Evolutionary conservation across 2,797 vertebrate species (phyloP).

Genomic region (Esox masquinongy): DNA sequence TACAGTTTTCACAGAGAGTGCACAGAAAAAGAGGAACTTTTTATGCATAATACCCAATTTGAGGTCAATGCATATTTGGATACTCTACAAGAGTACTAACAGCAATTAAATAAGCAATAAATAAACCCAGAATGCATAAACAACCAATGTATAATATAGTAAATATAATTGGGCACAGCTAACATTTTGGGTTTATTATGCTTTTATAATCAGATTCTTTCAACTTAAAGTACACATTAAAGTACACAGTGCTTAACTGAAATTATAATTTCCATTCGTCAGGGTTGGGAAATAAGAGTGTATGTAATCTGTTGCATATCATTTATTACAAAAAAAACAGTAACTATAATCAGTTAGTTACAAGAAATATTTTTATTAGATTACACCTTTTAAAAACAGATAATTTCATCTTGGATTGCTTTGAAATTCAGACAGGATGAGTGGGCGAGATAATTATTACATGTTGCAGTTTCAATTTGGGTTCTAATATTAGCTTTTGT

Average conservation of each 20-base stretch:
- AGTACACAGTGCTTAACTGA: too few species aligned
- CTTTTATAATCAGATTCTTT: constrained; percentile 20
- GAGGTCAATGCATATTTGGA: constrained; percentile 41
- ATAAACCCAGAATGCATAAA: constrained; percentile 52
- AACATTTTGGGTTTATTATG: constrained; percentile 44
- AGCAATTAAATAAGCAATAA: constrained; percentile 49
- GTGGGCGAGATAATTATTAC: too few species aligned
- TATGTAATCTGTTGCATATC: too few species aligned
- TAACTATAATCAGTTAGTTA: too few species aligned
- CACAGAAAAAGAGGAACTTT: constrained; percentile 46
- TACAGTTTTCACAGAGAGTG: constrained; percentile 39
- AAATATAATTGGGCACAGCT: constrained; percentile 38
- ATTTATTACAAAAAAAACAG: too few species aligned
- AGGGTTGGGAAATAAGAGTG: constrained; percentile 16
- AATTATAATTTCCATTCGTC: too few species aligned
- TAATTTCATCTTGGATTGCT: too few species aligned
- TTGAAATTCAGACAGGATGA: too few species aligned
- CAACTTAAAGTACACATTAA: constrained; percentile 28
- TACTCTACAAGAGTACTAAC: constrained; percentile 41
- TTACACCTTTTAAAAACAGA: too few species aligned
- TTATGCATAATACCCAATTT: constrained; percentile 30
- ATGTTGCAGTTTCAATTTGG: too few species aligned
- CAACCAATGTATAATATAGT: constrained; percentile 49
- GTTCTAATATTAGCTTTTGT: too few species aligned
- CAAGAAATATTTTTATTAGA: too few species aligned